These are phyloP conservation scores for Saccostrea glomerata DNA, from an alignment of 1,140 invertebrate species.

Conservation along the genomic window DNA sequence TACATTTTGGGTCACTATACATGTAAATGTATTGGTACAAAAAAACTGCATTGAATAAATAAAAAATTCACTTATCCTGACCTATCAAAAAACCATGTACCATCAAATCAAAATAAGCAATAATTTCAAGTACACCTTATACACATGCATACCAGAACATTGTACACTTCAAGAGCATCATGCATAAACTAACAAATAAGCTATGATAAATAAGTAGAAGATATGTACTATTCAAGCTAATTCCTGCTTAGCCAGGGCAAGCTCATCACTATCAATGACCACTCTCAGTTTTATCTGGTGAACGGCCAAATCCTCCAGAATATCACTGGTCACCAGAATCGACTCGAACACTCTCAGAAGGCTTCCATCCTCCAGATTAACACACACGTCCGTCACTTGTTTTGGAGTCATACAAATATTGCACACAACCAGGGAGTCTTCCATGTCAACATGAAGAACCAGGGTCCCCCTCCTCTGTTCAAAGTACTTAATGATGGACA, in stretches of 20 bases:
- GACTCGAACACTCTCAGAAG: conserved; percentile 61
- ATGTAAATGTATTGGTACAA: background rate
- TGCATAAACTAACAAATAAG: background rate
- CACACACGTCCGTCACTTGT: conserved; percentile 61
- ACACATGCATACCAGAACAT: background rate
- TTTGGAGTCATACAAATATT: conserved; percentile 68
- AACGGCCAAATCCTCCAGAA: conserved; percentile 58
- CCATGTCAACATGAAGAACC: conserved; percentile 61
- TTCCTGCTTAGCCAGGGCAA: conserved; percentile 62
- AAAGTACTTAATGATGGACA: conserved; percentile 70
- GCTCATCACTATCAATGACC: conserved; percentile 64
- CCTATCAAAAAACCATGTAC: background rate
- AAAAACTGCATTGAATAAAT: background rate
- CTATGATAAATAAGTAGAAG: background rate
- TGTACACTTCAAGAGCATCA: background rate
- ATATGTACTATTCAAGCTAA: conserved; percentile 47
- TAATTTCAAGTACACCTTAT: background rate
- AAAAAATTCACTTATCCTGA: background rate
- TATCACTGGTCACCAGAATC: conserved; percentile 56
- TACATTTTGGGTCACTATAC: background rate
- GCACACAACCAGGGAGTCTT: conserved; percentile 59
- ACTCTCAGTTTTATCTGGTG: conserved; percentile 58
- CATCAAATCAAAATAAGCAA: background rate
- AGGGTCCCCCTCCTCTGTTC: conserved; percentile 71
- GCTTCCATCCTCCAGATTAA: conserved; percentile 60